phyloP scores from a whole-genome alignment of 2,888 invertebrate species.

The Cephalotes varians region DNA sequence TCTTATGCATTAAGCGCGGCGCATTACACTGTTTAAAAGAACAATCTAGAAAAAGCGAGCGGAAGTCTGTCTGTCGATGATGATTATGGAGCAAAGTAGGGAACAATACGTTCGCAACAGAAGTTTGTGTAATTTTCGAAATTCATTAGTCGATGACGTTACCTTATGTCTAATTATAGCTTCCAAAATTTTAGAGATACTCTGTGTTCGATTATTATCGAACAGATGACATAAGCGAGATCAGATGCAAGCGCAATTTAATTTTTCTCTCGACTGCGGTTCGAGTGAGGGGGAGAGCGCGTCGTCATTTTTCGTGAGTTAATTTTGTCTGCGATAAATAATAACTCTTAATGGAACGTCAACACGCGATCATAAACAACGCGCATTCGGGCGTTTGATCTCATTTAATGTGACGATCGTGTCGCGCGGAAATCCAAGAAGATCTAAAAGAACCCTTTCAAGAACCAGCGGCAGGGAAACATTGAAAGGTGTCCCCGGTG shows the following conservation, averaged over 20 bases:
- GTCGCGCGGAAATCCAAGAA: constrained; percentile 73
- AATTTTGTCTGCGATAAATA: constrained; percentile 71
- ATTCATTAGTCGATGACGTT: neutral
- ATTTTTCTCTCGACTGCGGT: constrained; percentile 38
- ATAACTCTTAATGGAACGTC: constrained; percentile 70
- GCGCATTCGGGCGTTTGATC: constrained; percentile 70
- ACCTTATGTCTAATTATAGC: constrained; percentile 14
- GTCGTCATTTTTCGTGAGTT: constrained; percentile 40
- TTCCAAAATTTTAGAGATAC: neutral
- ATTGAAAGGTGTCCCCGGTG: constrained; percentile 28
- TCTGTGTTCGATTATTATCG: constrained; percentile 52
- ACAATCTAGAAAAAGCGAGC: constrained; percentile 1
- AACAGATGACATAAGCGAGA: constrained; percentile 39
- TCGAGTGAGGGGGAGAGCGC: neutral
- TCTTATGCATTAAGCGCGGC: constrained; percentile 22
- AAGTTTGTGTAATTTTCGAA: constrained; percentile 8
- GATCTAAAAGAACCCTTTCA: constrained; percentile 76
- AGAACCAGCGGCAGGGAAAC: constrained; percentile 18
- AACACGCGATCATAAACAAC: constrained; percentile 61
- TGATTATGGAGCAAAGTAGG: neutral
- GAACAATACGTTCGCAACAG: neutral
- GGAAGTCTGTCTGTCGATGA: neutral
- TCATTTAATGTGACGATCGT: constrained; percentile 80
- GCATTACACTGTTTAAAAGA: neutral
- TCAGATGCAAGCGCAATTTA: constrained; percentile 59